Evolutionary conservation across 2,888 invertebrate genomes (phyloP), one percentile per base, ranked within the genome.

Genomic region (Ceratothoa steindachneri): DNA sequence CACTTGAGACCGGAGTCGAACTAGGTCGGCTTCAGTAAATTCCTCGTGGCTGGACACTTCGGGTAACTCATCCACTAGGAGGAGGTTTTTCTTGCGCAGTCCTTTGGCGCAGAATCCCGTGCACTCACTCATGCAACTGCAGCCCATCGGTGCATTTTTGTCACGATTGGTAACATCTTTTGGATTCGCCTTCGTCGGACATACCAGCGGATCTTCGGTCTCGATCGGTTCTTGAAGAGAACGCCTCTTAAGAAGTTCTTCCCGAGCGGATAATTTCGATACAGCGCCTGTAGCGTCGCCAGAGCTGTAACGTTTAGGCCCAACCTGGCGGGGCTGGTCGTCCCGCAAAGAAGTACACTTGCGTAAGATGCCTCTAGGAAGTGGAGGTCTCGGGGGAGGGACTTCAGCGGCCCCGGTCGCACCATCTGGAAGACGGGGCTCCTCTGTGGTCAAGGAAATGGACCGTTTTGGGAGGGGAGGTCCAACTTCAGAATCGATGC

Each of bases 321-420:
- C 66, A 52, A 55, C 67, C 90, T 90, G 81, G 86, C 87, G 27
- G 86, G 85, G 77, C 81, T 53, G 65, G 3, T 81, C 80, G 4
- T 80, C 78, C 30, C 81, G 77, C 15, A 81, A 72, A 9, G 82
- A 81, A n/a, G 80, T 76, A 55, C 88, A 87, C 83, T 90, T 90
- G 31, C 90, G 87, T 72, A 91, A 85, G 82, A 91, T 91, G 80
- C 91, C 89, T 82, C 89, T 88, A 31, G 91, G 91, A 81, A 91
- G 83, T 3, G 91, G 90, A 41, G 91, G 90, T 82, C 90, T 86
- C 2, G 90, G 90, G 28, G 91, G 90, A 2, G 87, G 88, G 7
- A 77, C 77, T 41, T 69, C 65, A 5, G 75, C 77, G 3, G 24
- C 66, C 28, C n/a, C 31, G 28, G 19, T 30, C 27, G 41, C 53